Base-by-base conservation (phyloP, 2,113 vertebrate genomes). In the Percina caprodes region DNA sequence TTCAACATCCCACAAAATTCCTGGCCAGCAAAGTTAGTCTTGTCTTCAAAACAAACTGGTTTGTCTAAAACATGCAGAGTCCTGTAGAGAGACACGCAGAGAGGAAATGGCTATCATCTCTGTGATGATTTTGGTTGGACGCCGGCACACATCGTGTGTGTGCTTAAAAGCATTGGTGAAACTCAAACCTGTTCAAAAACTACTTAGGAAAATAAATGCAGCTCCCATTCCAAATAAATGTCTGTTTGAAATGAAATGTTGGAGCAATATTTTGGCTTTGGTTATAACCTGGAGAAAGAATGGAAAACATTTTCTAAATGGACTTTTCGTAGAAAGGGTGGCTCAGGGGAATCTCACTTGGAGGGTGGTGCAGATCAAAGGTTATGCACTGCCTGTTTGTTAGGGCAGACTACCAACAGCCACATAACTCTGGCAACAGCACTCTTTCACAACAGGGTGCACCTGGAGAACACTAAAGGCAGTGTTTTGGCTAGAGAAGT, bases 381-480 rank as follows among this genome's bases (percentile, higher is more conserved):
- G 89, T 89, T 85, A 74, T 23, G 69, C 83, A 75, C 83, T 56
- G 88, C 76, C 75, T 91, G 86, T 93, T 91, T 91, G 91, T 90
- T 63, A 89, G 88, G 91, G 91, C 90, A 79, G 85, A 79, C 77
- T 72, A 91, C 90, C 92, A 94, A 93, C 80, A 92, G 79, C 78
- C 88, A 92, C 89, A 93, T 63, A 70, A 35, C 63, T 86, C 86
- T 88, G 84, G 87, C 90, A 86, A 16, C 61, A 62, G 73, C 60
- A 58, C 48, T 55, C 33, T 74, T 39, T 78, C 86, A 61, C 88
- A 76, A 89, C 86, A 91, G 74, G 87, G 89, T 88, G 82, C 90
- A 94, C 90, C 92, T 94, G 88, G 92, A 91, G 80, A 87, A 93
- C 92, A 93, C 77, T 86, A 76, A 78, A 74, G 24, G 79, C 80